Conservation (phyloP, 2,888 invertebrate genomes). For the Agrochola lota region DNA sequence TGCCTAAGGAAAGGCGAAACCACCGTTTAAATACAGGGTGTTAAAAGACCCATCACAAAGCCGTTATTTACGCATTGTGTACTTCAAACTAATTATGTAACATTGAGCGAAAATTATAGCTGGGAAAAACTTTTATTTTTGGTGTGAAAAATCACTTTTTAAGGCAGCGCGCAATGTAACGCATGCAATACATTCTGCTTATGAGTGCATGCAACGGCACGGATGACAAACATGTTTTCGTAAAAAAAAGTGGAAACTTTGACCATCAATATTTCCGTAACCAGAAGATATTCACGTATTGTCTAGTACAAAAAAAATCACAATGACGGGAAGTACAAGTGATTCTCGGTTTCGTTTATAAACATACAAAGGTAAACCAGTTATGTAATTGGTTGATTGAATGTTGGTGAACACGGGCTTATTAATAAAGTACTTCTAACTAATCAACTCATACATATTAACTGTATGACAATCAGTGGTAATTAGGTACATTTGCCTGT, state of each 20-base stretch:
- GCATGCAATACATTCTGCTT: no score
- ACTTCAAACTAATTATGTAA: no score
- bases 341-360: neutral
- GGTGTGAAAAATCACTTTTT: no score
- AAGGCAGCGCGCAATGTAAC: no score
- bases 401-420: neutral
- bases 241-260: no score
- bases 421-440: neutral
- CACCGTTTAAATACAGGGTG: neutral
- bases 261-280: neutral
- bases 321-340: neutral
- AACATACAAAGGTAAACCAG: neutral
- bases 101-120: no score
- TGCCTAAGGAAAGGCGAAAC: neutral
- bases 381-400: neutral
- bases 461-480: neutral
- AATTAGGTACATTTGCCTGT: slow-evolving; percentile 16
- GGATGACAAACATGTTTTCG: no score
- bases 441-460: slow-evolving; percentile 4
- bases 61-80: no score
- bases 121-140: no score
- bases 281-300: neutral
- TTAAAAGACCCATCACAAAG: no score
- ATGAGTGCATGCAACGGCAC: no score
- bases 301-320: neutral